Evolutionary conservation across 1,140 invertebrate species (phyloP), one percentile per base, ranked within the genome.

Genomic region (Magallana angulata): DNA sequence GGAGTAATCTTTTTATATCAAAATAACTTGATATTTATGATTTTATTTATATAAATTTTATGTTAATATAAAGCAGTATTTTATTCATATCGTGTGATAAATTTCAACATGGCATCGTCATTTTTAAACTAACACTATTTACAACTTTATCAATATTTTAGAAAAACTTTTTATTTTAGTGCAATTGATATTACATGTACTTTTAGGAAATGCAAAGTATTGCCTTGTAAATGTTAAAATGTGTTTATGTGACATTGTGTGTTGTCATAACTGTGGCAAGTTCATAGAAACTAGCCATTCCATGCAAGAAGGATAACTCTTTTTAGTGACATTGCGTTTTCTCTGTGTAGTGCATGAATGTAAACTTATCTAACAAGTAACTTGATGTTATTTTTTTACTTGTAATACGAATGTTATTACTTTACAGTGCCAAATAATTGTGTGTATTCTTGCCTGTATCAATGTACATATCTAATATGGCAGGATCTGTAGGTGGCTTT

Each of bases 341-440:
- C 60, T 16, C 12, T 16, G 18, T 62, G 14, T 62, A 12, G 36
- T 62, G 60, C 60, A 62, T 62, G 6, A n/a, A n/a, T 64, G 11
- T 64, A 64, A 16, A 14, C 7, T 64, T 16, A n/a, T 6, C 14
- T 11, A n/a, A 14, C 6, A n/a, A 12, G 36, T 48, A 48, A 48
- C 36, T 48, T 48, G 36, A 48, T 48, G 36, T 48, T 48, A 48
- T 48, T 48, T 0, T 48, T 48, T 48, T 2, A 48, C 36, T 48
- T 48, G 36, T 76, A 12, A 76, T 30, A 11, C 0, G 12, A 11
- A 76, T 12, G 24, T 76, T 30, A 76, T 76, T 36, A 76, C 14
- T 12, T 76, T 36, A 12, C 68, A 36, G 68, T 76, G 68, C 68
- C 68, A 76, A 76, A 76, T 76, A 30, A 30, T 76, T 76, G 68